Percentiles rank a stretch among this genome's conserved stretches.
phyloP scores from a whole-genome alignment of 2,888 invertebrate genomes.

The Caenorhabditis sp. region DNA sequence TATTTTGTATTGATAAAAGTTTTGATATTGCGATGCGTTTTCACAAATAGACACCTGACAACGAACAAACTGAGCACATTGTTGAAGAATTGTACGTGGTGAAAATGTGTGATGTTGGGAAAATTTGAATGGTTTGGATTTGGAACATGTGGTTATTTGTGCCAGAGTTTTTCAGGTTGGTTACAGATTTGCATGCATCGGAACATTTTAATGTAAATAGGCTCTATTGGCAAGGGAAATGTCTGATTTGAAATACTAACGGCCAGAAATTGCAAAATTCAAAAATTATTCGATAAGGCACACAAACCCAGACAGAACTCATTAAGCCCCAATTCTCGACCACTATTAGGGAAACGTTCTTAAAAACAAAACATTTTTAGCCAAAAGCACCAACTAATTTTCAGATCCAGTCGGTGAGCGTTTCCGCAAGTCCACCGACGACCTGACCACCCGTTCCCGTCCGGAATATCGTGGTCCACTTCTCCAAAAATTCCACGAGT shows the following conservation, averaged over 20 bases:
- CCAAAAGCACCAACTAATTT: constrained; percentile 8
- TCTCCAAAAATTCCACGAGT: constrained; percentile 77
- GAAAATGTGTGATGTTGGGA: constrained; percentile 23
- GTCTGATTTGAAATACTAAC: not conserved
- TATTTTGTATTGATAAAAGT: constrained; percentile 50
- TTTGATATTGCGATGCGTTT: constrained; percentile 14
- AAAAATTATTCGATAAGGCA: too few relatives aligned
- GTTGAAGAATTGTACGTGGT: constrained; percentile 36
- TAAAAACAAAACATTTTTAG: not conserved
- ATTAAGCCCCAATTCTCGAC: too few relatives aligned
- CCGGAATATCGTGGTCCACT: constrained; percentile 78
- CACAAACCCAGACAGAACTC: too few relatives aligned
- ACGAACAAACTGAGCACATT: not conserved
- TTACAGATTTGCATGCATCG: too few relatives aligned
- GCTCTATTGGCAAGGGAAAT: not conserved
- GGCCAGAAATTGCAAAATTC: not conserved
- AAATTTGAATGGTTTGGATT: constrained; percentile 20
- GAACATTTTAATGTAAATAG: not conserved
- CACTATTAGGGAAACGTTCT: too few relatives aligned
- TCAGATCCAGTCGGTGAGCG: constrained; percentile 60
- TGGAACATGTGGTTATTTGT: constrained; percentile 14
- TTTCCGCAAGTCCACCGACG: constrained; percentile 74
- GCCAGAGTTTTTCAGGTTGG: not conserved
- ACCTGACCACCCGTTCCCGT: constrained; percentile 61
- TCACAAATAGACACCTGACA: constrained; percentile 14